These are phyloP conservation scores for Batillaria attramentaria DNA, from an alignment of 1,140 invertebrate genomes.

Conservation along the genomic window DNA sequence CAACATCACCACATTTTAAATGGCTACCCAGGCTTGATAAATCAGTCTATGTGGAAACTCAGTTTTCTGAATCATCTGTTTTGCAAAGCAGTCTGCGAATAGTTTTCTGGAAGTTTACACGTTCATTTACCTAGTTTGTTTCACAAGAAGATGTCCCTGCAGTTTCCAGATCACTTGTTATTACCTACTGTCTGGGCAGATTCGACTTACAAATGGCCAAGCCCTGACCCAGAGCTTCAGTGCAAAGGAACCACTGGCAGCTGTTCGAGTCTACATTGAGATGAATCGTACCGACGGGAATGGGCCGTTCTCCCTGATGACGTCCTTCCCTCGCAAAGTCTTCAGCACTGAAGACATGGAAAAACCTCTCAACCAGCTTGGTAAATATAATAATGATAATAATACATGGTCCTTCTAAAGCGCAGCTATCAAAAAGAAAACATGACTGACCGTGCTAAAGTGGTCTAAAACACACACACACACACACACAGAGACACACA, in stretches of 20 bases:
- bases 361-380: slow-evolving; percentile 84
- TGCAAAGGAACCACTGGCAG: slow-evolving; percentile 88
- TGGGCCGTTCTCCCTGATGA: slow-evolving; percentile 84
- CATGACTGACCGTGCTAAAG: background rate
- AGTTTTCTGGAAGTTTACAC: too few species aligned
- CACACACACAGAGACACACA: background rate
- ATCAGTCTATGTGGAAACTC: too few species aligned
- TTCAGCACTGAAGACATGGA: slow-evolving; percentile 91
- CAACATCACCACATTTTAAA: too few species aligned
- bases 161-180: too few species aligned
- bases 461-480: background rate
- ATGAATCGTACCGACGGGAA: slow-evolving; percentile 81
- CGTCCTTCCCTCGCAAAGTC: slow-evolving; percentile 88
- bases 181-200: too few species aligned
- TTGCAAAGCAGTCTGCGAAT: too few species aligned
- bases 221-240: slow-evolving; percentile 84
- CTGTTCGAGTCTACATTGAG: slow-evolving; percentile 88
- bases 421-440: background rate
- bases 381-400: slow-evolving; percentile 72
- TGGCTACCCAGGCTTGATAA: too few species aligned
- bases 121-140: too few species aligned
- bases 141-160: too few species aligned
- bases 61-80: too few species aligned
- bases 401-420: too few species aligned
- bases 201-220: slow-evolving; percentile 78